Evolutionary conservation across 2,888 invertebrate genomes (phyloP).

Genomic region (Eulithis testata): DNA sequence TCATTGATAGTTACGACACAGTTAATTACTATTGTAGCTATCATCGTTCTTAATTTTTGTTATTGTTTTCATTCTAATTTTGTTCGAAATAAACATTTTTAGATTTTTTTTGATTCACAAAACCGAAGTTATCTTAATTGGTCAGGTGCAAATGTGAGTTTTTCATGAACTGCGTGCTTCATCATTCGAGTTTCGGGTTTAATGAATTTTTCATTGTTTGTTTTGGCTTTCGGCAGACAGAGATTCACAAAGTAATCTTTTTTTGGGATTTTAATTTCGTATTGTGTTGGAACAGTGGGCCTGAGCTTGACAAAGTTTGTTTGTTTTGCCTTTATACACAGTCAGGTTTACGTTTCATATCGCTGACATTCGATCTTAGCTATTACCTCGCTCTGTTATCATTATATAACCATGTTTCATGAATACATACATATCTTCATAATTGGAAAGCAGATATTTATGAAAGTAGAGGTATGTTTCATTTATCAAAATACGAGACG

Average conservation of each 20-base stretch:
- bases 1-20: neutral
- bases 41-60: too few species aligned
- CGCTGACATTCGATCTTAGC: slow-evolving; percentile 4
- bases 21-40: too few species aligned
- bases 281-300: slow-evolving; percentile 43
- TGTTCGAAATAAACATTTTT: too few species aligned
- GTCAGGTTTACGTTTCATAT: slow-evolving; percentile 21
- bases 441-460: neutral
- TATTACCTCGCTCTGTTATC: neutral
- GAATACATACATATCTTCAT: neutral
- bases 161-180: slow-evolving; percentile 60
- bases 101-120: neutral
- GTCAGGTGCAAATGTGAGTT: slow-evolving; percentile 34
- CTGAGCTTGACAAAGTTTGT: slow-evolving; percentile 33
- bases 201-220: slow-evolving; percentile 65
- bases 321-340: slow-evolving; percentile 31
- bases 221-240: slow-evolving; percentile 55
- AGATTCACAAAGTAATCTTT: slow-evolving; percentile 47
- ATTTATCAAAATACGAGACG: neutral
- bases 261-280: slow-evolving; percentile 54
- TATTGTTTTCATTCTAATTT: too few species aligned
- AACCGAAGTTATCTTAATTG: slow-evolving; percentile 8
- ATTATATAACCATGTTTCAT: slow-evolving; percentile 11
- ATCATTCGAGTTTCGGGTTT: slow-evolving; percentile 53
- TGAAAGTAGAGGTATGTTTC: neutral